phyloP scores from a whole-genome alignment of 2,113 vertebrate species.

The Globicephala melas region DNA sequence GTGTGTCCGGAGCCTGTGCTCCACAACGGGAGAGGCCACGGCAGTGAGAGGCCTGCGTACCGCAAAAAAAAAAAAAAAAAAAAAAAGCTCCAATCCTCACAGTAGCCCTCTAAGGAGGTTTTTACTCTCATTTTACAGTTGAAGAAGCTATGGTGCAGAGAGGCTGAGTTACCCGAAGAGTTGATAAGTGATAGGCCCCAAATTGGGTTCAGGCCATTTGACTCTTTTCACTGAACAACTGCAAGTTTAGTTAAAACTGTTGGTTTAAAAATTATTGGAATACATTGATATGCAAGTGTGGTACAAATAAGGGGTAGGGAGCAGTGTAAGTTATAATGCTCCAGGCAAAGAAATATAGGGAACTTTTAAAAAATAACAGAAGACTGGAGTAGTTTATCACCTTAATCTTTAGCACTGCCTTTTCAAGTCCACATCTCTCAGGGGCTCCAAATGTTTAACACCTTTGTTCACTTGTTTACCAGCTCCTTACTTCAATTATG shows the following conservation, averaged over 20 bases:
- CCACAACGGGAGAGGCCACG: no score
- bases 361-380: slow-evolving; percentile 3
- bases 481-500: slow-evolving; percentile 15
- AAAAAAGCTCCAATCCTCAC: background rate
- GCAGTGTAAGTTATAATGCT: background rate
- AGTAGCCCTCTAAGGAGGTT: background rate
- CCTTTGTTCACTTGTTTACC: slow-evolving; percentile 39
- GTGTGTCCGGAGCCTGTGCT: no score
- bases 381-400: background rate
- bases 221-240: background rate
- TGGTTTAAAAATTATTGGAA: background rate
- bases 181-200: background rate
- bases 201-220: background rate
- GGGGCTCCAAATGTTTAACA: background rate
- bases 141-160: background rate
- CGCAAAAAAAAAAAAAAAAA: no score
- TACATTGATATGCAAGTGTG: background rate
- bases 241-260: slow-evolving; percentile 18
- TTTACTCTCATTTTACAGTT: background rate
- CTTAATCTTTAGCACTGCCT: background rate
- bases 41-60: no score
- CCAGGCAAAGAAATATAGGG: background rate
- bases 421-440: slow-evolving; percentile 5
- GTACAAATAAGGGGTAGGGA: background rate
- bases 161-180: background rate